Evolutionary conservation across 2,888 invertebrate genomes (phyloP).

Genomic region (Platynereis dumerilii): DNA sequence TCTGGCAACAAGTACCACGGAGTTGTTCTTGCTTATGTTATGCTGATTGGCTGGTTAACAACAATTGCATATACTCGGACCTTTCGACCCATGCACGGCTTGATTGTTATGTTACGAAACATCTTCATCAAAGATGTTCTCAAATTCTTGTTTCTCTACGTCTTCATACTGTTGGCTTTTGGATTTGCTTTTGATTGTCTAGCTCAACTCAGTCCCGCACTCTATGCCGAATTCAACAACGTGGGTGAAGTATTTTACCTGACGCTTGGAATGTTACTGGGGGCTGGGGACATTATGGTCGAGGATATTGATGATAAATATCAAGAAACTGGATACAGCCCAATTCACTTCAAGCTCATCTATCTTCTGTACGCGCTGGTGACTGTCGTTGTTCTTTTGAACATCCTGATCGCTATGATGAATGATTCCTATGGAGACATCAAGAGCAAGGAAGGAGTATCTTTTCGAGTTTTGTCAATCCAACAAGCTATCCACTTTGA

Average conservation of each 20-base stretch:
- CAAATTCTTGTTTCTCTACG: conserved; percentile 51
- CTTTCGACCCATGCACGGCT: conserved; percentile 51
- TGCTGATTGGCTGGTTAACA: conserved; percentile 52
- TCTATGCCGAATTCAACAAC: not conserved
- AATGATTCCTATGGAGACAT: conserved; percentile 2
- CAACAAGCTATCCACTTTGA: not conserved
- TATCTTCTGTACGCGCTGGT: not conserved
- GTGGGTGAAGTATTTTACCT: not conserved
- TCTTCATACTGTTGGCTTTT: conserved; percentile 42
- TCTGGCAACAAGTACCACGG: conserved; percentile 42
- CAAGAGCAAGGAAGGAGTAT: not conserved
- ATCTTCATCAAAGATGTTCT: conserved; percentile 52
- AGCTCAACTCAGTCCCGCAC: not conserved
- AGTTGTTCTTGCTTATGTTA: conserved; percentile 47
- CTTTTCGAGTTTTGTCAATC: not conserved
- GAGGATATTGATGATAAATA: conserved; percentile 1
- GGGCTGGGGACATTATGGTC: not conserved
- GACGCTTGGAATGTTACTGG: not conserved
- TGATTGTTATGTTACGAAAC: conserved; percentile 52
- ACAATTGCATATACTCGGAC: conserved; percentile 53
- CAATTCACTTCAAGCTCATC: not conserved
- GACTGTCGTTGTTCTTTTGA: conserved; percentile 1
- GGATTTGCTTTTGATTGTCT: not conserved
- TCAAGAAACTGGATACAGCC: not conserved
- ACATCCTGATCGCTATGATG: conserved; percentile 6